A percentile compares a stretch with the other conserved stretches of the same genome.
phyloP scores from a whole-genome alignment of 2,888 invertebrate species.

The Parnassius glacialis region DNA sequence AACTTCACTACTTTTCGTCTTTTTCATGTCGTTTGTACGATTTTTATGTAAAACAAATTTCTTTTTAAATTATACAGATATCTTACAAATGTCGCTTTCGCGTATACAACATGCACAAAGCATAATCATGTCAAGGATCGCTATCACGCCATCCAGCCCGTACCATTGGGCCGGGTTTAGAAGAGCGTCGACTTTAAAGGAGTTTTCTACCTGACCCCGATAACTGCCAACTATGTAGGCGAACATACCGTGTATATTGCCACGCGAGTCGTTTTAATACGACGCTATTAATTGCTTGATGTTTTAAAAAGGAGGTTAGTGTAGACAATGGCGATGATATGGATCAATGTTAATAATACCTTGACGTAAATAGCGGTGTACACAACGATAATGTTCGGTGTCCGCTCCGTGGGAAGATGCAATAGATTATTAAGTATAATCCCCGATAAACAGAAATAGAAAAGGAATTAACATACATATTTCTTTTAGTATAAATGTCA shows the following conservation, averaged over 20 bases:
- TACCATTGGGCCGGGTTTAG: slow-evolving; percentile 12
- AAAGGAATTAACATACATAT: too few species aligned
- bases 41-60: too few species aligned
- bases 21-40: too few species aligned
- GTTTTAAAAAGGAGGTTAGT: slow-evolving; percentile 17
- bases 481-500: too few species aligned
- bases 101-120: slow-evolving; percentile 25
- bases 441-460: too few species aligned
- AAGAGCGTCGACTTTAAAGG: slow-evolving; percentile 19
- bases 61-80: too few species aligned
- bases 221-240: slow-evolving; percentile 16
- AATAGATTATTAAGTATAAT: neutral
- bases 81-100: slow-evolving; percentile 2
- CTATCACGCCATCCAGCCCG: slow-evolving; percentile 41
- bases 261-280: slow-evolving; percentile 18
- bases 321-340: slow-evolving; percentile 22
- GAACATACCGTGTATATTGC: slow-evolving; percentile 12
- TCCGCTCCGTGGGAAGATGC: neutral
- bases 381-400: neutral
- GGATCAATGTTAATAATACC: slow-evolving; percentile 16
- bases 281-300: slow-evolving; percentile 15
- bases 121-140: slow-evolving; percentile 61
- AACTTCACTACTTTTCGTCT: too few species aligned
- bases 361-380: neutral
- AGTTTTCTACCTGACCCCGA: slow-evolving; percentile 25